Conservation (phyloP, 2,113 vertebrate genomes). For the Alexandromys fortis region DNA sequence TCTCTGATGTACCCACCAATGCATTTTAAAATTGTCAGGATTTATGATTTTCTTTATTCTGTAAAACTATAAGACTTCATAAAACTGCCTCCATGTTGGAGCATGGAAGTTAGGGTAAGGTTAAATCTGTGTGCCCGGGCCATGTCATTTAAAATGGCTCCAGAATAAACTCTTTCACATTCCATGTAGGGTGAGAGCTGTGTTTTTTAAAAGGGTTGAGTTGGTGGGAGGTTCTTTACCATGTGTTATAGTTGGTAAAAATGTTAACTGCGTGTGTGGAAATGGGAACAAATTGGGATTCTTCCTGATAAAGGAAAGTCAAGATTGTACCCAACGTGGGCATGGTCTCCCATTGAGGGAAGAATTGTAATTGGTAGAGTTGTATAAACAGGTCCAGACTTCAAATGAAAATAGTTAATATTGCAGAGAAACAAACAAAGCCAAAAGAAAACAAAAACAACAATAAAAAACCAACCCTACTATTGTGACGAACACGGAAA, state of each 20-base stretch:
- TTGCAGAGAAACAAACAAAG: not conserved
- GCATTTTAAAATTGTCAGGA: not conserved
- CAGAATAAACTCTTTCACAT: not conserved
- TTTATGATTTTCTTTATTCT: not conserved
- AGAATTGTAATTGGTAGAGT: not conserved
- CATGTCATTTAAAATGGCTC: not conserved
- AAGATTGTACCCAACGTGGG: not conserved
- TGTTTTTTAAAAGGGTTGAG: not conserved
- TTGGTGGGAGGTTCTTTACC: too few relatives aligned
- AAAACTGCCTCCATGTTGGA: not conserved
- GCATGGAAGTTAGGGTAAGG: not conserved
- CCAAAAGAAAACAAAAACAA: not conserved
- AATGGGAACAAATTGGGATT: not conserved
- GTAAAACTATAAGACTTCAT: not conserved
- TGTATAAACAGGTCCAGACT: not conserved
- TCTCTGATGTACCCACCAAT: not conserved
- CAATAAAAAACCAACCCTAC: not conserved
- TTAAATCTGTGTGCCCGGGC: not conserved
- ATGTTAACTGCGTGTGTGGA: not conserved
- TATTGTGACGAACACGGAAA: not conserved
- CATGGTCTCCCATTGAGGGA: not conserved
- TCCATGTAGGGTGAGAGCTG: not conserved
- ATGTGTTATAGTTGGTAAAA: not conserved
- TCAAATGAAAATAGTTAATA: not conserved
- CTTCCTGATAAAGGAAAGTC: not conserved